These are phyloP conservation scores for Thereva unica DNA, from an alignment of 2,888 invertebrate species.

Conservation along the genomic window DNA sequence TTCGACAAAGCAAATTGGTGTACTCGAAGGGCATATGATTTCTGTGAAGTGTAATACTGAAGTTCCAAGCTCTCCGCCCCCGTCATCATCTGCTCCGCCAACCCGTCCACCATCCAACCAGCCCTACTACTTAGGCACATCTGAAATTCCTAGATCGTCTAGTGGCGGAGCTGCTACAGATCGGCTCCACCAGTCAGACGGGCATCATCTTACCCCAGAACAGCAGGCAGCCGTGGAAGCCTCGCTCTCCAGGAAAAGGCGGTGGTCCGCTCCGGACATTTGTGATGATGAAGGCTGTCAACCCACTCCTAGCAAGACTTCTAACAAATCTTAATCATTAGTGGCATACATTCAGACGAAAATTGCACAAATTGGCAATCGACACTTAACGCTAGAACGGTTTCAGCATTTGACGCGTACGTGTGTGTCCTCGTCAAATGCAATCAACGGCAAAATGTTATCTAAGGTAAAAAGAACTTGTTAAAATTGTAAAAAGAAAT, in stretches of 20 bases:
- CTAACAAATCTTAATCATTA: conserved; percentile 27
- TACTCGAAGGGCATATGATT: conserved; percentile 36
- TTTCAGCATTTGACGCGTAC: conserved; percentile 21
- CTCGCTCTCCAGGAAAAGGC: conserved; percentile 51
- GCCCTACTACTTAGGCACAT: conserved; percentile 37
- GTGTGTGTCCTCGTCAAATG: conserved; percentile 18
- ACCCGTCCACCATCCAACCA: conserved; percentile 39
- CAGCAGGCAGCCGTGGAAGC: conserved; percentile 45
- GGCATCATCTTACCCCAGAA: conserved; percentile 26
- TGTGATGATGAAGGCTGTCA: conserved; percentile 52
- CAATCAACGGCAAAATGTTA: conserved; percentile 6
- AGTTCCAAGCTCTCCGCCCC: conserved; percentile 31
- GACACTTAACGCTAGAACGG: conserved; percentile 12
- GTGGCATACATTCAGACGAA: conserved; percentile 8
- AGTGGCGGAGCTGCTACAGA: conserved; percentile 10
- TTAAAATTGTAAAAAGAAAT: conserved; percentile 26
- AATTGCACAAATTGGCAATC: conserved; percentile 4
- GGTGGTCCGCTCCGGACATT: conserved; percentile 62
- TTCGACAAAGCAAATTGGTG: conserved; percentile 39
- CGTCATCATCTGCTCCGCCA: conserved; percentile 23
- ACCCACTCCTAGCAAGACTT: conserved; percentile 40
- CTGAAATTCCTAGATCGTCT: conserved; percentile 5
- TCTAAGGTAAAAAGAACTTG: conserved; percentile 8
- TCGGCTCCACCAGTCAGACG: conserved; percentile 17
- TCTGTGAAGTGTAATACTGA: conserved; percentile 21